Evolutionary conservation across 2,888 invertebrate species (phyloP), one percentile per base, ranked within the genome.

Genomic region (Polyommatus iphigenia): DNA sequence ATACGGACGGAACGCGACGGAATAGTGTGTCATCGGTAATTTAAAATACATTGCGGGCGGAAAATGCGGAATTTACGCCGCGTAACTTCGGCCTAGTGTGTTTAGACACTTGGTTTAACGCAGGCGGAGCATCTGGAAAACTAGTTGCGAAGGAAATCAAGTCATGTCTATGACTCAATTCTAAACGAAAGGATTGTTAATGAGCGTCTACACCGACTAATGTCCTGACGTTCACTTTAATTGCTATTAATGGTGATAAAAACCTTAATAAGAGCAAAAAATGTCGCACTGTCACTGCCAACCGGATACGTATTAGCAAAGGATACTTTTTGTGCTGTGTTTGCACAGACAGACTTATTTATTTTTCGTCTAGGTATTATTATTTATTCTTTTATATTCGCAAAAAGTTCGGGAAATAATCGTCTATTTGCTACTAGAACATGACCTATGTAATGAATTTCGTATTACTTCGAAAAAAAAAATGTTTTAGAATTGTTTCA

Each of bases 161-260:
- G 78, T 78, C 80, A 78, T 78, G 76, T 80, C 76, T 79, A 78
- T 80, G 80, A 81, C 78, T 81, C 79, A 81, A 77, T 29, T 54
- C 24, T 59, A 78, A 76, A 78, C 71, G 57, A 67, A 50, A 77
- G 59, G 78, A 59, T 59, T 67, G 75, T 76, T 20, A 62, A 77
- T 73, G 18, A 78, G 20, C 2, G n/a, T 20, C 50, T 10, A 41
- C 15, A 41, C 20, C 10, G 4, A 1, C 1, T 10, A 1, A 46
- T 50, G 50, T 24, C 46, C 46, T 41, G 73, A 50, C 41, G 50
- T 10, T 24, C 73, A 73, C 41, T 72, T 20, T 72, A 36, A 73
- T 73, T 73, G 46, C 6, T 13, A 20, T 73, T 10, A 73, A 41
- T 73, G 20, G 15, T 24, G 36, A 72, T 50, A 73, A 73, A 46